These are phyloP conservation scores for Eospalax fontanierii DNA, from an alignment of 2,797 vertebrate genomes.

Conservation along the genomic window DNA sequence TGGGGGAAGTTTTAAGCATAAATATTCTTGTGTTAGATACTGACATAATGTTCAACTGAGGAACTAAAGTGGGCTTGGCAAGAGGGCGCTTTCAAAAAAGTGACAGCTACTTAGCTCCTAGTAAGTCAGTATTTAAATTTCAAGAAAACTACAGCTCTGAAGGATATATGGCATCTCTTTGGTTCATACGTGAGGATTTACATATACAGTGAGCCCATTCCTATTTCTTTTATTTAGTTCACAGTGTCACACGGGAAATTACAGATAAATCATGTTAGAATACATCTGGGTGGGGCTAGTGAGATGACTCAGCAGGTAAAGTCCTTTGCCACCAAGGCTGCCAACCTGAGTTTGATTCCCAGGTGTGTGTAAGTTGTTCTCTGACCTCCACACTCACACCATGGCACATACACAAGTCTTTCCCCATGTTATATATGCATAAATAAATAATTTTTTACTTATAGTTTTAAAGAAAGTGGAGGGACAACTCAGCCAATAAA, in stretches of 20 bases:
- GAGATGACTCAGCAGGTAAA: not conserved
- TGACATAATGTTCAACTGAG: not conserved
- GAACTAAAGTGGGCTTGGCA: not conserved
- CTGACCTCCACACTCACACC: not conserved
- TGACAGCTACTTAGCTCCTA: not conserved
- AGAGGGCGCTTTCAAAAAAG: not conserved
- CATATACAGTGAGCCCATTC: not conserved
- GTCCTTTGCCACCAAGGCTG: not conserved
- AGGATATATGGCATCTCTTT: not conserved
- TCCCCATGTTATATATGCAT: not conserved
- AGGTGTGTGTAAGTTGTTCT: not conserved
- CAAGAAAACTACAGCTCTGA: not conserved
- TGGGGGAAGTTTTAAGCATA: not conserved
- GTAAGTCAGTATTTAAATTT: conserved; percentile 1
- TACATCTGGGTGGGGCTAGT: not conserved
- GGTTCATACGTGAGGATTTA: not conserved
- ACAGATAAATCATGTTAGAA: not conserved
- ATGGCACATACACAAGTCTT: not conserved
- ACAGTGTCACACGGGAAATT: not conserved
- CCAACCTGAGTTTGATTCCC: not conserved
- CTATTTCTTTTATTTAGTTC: not conserved
- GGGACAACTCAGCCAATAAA: too few relatives aligned
- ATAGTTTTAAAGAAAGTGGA: too few relatives aligned
- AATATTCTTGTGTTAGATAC: not conserved
- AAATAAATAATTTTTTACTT: too few relatives aligned